Percentiles rank a stretch among this genome's conserved stretches.
These are phyloP conservation scores for Neria commutata DNA, from an alignment of 2,888 invertebrate genomes.

Conservation along the genomic window DNA sequence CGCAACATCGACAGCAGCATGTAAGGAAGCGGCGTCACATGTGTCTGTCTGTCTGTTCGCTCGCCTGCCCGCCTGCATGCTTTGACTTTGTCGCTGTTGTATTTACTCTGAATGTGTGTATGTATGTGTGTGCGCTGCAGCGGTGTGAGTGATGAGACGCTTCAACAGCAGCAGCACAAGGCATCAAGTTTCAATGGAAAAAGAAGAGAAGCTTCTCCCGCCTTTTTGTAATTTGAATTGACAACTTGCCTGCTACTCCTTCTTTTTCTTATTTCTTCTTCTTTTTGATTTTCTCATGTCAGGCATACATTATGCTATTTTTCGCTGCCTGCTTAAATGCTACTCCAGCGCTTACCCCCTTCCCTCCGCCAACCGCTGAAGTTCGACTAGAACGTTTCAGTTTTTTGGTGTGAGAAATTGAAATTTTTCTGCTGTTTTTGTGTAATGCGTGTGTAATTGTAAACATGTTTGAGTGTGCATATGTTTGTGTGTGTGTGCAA, in stretches of 20 bases:
- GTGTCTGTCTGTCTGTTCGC: no score
- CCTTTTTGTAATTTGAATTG: slow-evolving; percentile 36
- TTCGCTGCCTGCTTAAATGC: neutral
- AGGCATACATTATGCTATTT: neutral
- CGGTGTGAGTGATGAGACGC: neutral
- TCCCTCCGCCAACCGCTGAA: neutral
- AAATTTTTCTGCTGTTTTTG: slow-evolving; percentile 31
- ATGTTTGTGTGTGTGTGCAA: neutral
- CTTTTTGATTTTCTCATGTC: neutral
- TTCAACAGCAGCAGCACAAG: neutral
- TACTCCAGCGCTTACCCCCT: neutral
- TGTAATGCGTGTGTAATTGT: slow-evolving; percentile 56
- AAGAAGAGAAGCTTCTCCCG: no score
- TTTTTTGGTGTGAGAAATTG: slow-evolving; percentile 26
- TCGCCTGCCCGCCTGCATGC: no score
- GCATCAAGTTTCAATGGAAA: neutral
- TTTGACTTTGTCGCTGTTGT: neutral
- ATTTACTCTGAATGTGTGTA: no score
- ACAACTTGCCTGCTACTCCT: slow-evolving; percentile 12
- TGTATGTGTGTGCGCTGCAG: no score
- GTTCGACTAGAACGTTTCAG: neutral
- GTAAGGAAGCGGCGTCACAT: slow-evolving; percentile 1
- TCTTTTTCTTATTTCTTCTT: no score
- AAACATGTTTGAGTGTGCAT: slow-evolving; percentile 36
- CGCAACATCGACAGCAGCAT: neutral